Base-by-base conservation (phyloP, 2,797 vertebrate genomes). In the Sebastes iracundus region DNA sequence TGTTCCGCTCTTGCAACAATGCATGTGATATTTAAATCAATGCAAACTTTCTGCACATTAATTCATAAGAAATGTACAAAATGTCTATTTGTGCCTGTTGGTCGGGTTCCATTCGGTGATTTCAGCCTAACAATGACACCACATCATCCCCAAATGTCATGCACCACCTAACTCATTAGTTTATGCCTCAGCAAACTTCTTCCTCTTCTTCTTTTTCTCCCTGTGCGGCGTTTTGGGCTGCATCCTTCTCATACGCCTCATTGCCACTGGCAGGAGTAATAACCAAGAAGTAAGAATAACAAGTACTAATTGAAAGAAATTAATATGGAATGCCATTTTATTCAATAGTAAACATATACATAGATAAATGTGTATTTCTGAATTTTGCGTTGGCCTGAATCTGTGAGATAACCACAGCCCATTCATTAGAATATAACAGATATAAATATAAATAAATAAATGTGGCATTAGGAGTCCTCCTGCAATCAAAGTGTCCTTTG, bases 131-230 rank as follows among this genome's bases (percentile, higher is more conserved):
- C 66, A 67, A 2, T 78, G 67, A 80, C 64, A 33, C 52, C 49
- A 65, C 68, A 12, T 42, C 25, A 72, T 65, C 38, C 27, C 35
- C 38, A 16, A 7, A 66, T 80, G 59, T 60, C 70, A 86, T 14
- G 56, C 67, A 38, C 46, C 35, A 72, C 18, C 75, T 71, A 68
- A 75, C 18, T 77, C 73, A 77, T 82, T 64, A 62, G 22, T 65
- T 75, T 56, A 63, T 18, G 69, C 22, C 73, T 75, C 35, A 76
- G 32, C 27, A 70, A 60, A 74, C 68, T 7, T 63, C 58, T 46
- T 58, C 73, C 7, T 22, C 2, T 28, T 22, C 6, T 25, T 33
- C 30, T 49, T 23, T 4, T 60, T 14, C 18, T n/a, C 18, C 20
- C 20, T 27, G 25, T 65, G 30, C 7, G 0, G 16, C 6, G 0